These are phyloP conservation scores for Drosophila differens DNA, from an alignment of 2,888 invertebrate genomes.

Conservation along the genomic window DNA sequence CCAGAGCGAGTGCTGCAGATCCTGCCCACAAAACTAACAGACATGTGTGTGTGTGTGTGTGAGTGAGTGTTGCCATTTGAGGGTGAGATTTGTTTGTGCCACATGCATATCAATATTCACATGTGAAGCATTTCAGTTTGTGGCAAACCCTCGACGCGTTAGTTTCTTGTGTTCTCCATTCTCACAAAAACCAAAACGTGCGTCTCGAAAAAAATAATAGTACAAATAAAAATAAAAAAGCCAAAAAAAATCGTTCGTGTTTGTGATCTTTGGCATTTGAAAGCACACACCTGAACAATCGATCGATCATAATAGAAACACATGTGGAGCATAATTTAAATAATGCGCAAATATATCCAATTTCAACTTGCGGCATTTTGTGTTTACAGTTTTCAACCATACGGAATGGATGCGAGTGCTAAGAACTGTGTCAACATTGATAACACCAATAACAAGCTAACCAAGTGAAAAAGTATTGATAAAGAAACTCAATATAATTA, in stretches of 20 bases:
- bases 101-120: slow-evolving; percentile 37
- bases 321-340: slow-evolving; percentile 37
- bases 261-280: slow-evolving; percentile 15
- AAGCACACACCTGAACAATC: slow-evolving; percentile 29
- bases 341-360: slow-evolving; percentile 23
- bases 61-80: slow-evolving; percentile 39
- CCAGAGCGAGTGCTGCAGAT: slow-evolving; percentile 47
- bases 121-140: slow-evolving; percentile 72
- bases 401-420: slow-evolving; percentile 26
- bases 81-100: slow-evolving; percentile 41
- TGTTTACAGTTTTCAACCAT: slow-evolving; percentile 38
- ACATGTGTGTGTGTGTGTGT: not conserved
- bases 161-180: slow-evolving; percentile 12
- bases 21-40: slow-evolving; percentile 55
- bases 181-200: slow-evolving; percentile 1
- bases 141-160: slow-evolving; percentile 65
- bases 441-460: slow-evolving; percentile 8
- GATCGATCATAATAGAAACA: slow-evolving; percentile 25
- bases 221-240: not conserved
- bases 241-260: not conserved
- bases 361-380: slow-evolving; percentile 37
- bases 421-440: slow-evolving; percentile 21
- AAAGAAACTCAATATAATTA: not conserved
- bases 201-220: not conserved
- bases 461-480: slow-evolving; percentile 5